Evolutionary conservation across 64 coral and sea anemone species (phyloP).

Genomic region (Stylophora pistillata): DNA sequence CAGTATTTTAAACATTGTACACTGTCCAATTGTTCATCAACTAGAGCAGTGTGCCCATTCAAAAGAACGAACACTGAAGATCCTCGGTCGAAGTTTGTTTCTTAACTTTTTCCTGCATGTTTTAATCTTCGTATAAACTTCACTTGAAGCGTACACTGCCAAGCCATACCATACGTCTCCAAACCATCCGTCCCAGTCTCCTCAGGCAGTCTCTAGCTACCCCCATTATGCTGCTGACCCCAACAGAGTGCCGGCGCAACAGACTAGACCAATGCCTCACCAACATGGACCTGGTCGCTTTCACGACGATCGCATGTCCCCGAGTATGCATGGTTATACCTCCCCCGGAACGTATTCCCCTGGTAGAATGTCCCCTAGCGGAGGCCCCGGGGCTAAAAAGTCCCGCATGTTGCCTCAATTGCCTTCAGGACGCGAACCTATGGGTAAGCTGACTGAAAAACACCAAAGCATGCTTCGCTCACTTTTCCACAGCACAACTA

Average conservation of each 20-base stretch:
- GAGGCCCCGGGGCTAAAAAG: slow-evolving; percentile 81
- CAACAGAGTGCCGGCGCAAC: slow-evolving; percentile 75
- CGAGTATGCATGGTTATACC: slow-evolving; percentile 76
- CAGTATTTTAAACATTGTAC: not conserved
- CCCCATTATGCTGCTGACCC: slow-evolving; percentile 84
- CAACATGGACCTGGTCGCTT: slow-evolving; percentile 77
- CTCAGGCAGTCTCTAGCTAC: slow-evolving; percentile 48
- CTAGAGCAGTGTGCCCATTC: too few species aligned
- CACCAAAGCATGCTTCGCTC: not conserved
- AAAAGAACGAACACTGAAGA: not conserved
- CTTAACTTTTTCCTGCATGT: not conserved
- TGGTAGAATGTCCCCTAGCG: slow-evolving; percentile 81
- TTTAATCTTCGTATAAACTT: slow-evolving; percentile 71
- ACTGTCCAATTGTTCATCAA: not conserved
- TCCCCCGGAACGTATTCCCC: slow-evolving; percentile 69
- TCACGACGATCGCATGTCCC: slow-evolving; percentile 75
- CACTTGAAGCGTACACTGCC: slow-evolving; percentile 82
- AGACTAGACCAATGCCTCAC: slow-evolving; percentile 76
- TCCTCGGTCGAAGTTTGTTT: not conserved
- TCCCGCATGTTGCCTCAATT: slow-evolving; percentile 84
- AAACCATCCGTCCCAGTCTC: slow-evolving; percentile 66
- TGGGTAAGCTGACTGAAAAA: slow-evolving; percentile 69
- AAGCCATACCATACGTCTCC: slow-evolving; percentile 71
- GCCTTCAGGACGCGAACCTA: slow-evolving; percentile 77
- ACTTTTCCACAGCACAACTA: not conserved